Evolutionary conservation across 1,140 invertebrate genomes (phyloP), one percentile per base, ranked within the genome.

Genomic region (Pogonomyrmex californicus): DNA sequence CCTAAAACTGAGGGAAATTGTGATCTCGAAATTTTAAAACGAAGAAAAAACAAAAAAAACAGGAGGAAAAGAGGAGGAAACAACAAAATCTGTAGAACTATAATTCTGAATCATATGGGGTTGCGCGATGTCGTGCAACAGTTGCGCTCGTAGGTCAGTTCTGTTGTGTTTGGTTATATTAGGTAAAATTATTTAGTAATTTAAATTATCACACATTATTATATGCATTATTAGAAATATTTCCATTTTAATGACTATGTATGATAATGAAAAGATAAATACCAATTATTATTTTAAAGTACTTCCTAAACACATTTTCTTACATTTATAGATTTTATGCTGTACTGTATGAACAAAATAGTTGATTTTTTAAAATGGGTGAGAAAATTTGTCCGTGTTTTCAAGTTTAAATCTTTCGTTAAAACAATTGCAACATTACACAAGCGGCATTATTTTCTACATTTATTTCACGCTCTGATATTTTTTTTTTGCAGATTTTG

Each of bases 101-200:
- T 47, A 87, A 79, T 44, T 87, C 75, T 30, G 60, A 75, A 54
- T 54, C n/a, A 68, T 65, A 49, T 51, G 54, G 17, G 49, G 23
- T 66, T 41, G 38, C 58, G 54, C 47, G 68, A 51, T 85, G 71
- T n/a, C 87, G 66, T 81, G 88, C 77, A 90, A 88, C 89, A 90
- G 87, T 85, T 87, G 91, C 83, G 86, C 62, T 68, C 54, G 73
- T 86, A 91, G 88, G 91, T 89, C 85, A 92, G 91, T 92, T 87
- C 63, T 51, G 63, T 58, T 62, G 71, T 10, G 9, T 49, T 66
- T 79, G 23, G 23, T 6, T 58, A 23, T 44, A 62, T 17, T 47
- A 17, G 51, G 12, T 51, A 47, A 66, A 33, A n/a, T 47, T 14
- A 47, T 65, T 30, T 76, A 71, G 62, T 58, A 12, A 41, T 0